Evolutionary conservation across 2,888 invertebrate species (phyloP).

Genomic region (Malthinus seriepunctatus): DNA sequence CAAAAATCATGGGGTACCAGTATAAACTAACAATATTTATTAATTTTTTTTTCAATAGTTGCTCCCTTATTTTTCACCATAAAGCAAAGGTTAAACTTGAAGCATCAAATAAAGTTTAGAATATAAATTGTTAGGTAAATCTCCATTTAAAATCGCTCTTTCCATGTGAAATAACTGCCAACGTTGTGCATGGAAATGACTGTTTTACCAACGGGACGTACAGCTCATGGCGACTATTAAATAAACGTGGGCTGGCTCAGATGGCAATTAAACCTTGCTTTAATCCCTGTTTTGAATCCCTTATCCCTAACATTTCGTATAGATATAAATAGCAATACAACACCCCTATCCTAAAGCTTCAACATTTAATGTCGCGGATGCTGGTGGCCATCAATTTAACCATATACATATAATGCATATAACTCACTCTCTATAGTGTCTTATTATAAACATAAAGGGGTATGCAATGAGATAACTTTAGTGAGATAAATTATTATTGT

Average conservation of each 20-base stretch:
- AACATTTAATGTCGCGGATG: conserved; percentile 20
- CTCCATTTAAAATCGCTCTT: conserved; percentile 1
- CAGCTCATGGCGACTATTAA: conserved; percentile 44
- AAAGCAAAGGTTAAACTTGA: too few species aligned
- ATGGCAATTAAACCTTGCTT: conserved; percentile 45
- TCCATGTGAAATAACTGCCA: conserved; percentile 35
- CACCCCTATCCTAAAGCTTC: conserved; percentile 20
- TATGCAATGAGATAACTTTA: conserved; percentile 18
- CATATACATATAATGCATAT: background rate
- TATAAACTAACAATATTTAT: too few species aligned
- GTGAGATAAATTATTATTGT: too few species aligned
- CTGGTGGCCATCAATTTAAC: conserved; percentile 10
- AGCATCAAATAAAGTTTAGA: conserved; percentile 9
- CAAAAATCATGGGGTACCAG: too few species aligned
- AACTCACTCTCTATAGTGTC: conserved; percentile 14
- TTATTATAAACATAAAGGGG: conserved; percentile 21
- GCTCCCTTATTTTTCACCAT: too few species aligned
- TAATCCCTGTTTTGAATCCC: conserved; percentile 41
- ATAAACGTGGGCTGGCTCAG: conserved; percentile 42
- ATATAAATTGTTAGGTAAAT: conserved; percentile 18
- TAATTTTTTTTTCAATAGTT: too few species aligned
- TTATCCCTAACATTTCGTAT: conserved; percentile 24
- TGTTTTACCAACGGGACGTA: conserved; percentile 44
- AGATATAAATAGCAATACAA: conserved; percentile 29
- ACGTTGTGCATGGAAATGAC: conserved; percentile 43